Evolutionary conservation across 2,797 vertebrate genomes (phyloP), one percentile per base, ranked within the genome.

Genomic region (Rhinella marina): DNA sequence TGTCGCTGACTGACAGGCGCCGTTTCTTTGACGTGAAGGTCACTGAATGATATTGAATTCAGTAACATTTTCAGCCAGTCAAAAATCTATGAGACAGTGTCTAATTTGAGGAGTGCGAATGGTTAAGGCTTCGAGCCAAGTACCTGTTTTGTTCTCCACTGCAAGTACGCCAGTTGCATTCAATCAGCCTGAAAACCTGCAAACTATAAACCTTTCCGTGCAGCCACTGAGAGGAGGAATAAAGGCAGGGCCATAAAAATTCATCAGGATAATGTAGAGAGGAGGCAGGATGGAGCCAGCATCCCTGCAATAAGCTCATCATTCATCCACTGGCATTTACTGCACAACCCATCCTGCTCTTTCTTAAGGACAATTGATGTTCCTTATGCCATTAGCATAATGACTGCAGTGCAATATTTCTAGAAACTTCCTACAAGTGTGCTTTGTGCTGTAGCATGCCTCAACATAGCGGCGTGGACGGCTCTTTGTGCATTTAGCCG

Each of bases 321-420:
- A 96, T 94, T 97, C 96, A 96, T 96, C 93, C 93, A 91, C 93
- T 97, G 96, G 96, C 96, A 96, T 97, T 97, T 96, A 96, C 96
- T 95, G 95, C 94, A 95, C 95, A 95, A 95, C 96, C 96, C 95
- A 96, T 96, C 96, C 95, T 95, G 93, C 95, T 95, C 95, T 96
- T 96, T 96, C 96, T 97, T 96, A 96, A 97, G 96, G 96, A 97
- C 96, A 97, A 96, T 96, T 96, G 96, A 96, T 96, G 97, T 96
- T 96, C 95, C 94, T 95, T 94, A 96, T 96, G 95, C 95, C 95
- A 97, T 97, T 97, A 96, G 95, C 96, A 97, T 97, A 97, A 96
- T 94, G 95, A 95, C 95, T 95, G 95, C 94, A 93, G 94, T 95
- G 94, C 94, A 94, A 96, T 95, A 96, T 96, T 96, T 96, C 95